A percentile compares a stretch with the other conserved stretches of the same genome.
Conservation (phyloP, 2,888 invertebrate species). For the Macaria liturata region DNA sequence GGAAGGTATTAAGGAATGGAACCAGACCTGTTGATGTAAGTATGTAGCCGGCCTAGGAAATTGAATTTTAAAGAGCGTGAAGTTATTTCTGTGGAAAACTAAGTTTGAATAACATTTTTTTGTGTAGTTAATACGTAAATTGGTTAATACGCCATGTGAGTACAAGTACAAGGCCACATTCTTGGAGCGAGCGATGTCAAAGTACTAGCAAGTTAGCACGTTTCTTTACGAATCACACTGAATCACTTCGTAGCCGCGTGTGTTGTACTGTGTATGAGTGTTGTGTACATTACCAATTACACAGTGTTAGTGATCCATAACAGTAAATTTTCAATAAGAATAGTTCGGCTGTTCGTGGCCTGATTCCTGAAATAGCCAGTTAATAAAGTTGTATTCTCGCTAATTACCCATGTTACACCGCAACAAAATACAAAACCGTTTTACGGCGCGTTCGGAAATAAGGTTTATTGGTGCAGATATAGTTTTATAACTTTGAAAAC, state of each 20-base stretch:
- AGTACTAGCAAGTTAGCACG: slow-evolving; percentile 54
- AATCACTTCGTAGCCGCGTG: slow-evolving; percentile 16
- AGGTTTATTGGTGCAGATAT: slow-evolving; percentile 50
- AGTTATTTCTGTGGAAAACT: no score
- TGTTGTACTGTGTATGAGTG: slow-evolving; percentile 6
- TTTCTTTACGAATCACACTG: slow-evolving; percentile 52
- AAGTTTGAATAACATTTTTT: no score
- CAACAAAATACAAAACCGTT: slow-evolving; percentile 52
- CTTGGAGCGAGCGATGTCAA: slow-evolving; percentile 71
- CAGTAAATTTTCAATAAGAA: slow-evolving; percentile 38
- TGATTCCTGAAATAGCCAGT: slow-evolving; percentile 45
- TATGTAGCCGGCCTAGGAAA: no score
- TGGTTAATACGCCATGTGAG: slow-evolving; percentile 47
- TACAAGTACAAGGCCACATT: slow-evolving; percentile 69
- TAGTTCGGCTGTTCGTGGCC: slow-evolving; percentile 43
- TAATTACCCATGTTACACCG: slow-evolving; percentile 50
- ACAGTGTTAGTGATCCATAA: slow-evolving; percentile 42
- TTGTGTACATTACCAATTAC: slow-evolving; percentile 35
- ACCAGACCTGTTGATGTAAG: no score
- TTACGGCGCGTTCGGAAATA: slow-evolving; percentile 43
- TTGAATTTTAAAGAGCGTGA: no score
- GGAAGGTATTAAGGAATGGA: no score
- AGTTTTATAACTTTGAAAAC: slow-evolving; percentile 35
- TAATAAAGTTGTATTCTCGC: slow-evolving; percentile 46
- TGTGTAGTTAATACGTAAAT: neutral